Evolutionary conservation across 2,888 invertebrate genomes (phyloP).

Genomic region (Eumacrocentrus americanus): DNA sequence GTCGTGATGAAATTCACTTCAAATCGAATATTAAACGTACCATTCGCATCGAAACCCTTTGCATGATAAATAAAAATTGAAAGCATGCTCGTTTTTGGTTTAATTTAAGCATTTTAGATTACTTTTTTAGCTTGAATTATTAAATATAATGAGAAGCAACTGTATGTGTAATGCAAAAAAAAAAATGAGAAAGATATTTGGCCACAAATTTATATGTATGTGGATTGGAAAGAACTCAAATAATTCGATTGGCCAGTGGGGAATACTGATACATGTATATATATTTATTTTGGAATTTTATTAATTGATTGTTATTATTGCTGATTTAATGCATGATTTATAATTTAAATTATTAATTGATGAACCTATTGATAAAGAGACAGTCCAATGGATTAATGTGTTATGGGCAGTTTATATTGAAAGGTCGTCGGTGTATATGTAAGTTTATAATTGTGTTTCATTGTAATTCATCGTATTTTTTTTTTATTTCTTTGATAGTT

Average conservation of each 20-base stretch:
- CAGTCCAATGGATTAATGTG: background rate
- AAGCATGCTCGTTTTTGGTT: background rate
- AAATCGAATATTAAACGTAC: background rate
- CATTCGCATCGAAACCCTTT: background rate
- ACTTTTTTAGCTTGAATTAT: background rate
- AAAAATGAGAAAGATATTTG: too few species aligned
- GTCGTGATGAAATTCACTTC: background rate
- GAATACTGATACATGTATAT: too few species aligned
- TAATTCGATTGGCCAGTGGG: too few species aligned
- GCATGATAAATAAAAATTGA: background rate
- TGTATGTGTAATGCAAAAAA: too few species aligned
- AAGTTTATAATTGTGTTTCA: constrained; percentile 6
- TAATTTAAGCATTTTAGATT: background rate
- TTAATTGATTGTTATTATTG: background rate
- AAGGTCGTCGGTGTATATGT: background rate
- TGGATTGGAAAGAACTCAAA: too few species aligned
- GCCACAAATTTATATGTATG: too few species aligned
- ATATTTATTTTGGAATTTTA: background rate
- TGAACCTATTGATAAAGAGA: background rate
- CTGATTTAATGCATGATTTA: background rate
- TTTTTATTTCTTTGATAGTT: constrained; percentile 69
- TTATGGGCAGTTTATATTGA: background rate
- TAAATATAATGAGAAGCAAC: too few species aligned
- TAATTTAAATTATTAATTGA: background rate
- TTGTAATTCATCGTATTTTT: constrained; percentile 15